Conservation (phyloP, 2,888 invertebrate genomes). For the Pterostichus niger region DNA sequence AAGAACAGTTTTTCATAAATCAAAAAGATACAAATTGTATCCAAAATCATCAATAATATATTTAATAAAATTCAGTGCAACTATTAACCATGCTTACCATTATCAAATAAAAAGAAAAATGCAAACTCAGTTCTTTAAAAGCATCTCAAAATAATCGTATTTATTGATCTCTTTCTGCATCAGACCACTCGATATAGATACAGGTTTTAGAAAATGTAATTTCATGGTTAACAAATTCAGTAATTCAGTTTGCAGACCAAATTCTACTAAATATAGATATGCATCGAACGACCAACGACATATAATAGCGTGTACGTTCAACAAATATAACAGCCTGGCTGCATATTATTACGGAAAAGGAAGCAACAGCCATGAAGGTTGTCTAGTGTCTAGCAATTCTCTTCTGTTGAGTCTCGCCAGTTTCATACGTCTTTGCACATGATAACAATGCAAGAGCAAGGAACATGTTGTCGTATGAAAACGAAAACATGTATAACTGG, state of each 20-base stretch:
- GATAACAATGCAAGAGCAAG: too few relatives aligned
- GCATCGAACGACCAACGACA: background rate
- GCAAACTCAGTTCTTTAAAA: background rate
- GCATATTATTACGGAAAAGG: background rate
- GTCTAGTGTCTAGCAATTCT: too few relatives aligned
- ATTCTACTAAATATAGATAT: constrained; percentile 12
- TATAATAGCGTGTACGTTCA: background rate
- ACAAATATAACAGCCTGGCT: background rate
- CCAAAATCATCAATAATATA: too few relatives aligned
- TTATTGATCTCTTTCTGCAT: background rate
- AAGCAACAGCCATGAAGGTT: too few relatives aligned
- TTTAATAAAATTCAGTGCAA: too few relatives aligned
- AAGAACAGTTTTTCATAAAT: too few relatives aligned
- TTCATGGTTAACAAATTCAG: constrained; percentile 14
- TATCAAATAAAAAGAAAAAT: background rate
- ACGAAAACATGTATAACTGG: too few relatives aligned
- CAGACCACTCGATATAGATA: background rate
- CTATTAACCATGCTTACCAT: background rate
- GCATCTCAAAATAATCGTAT: background rate
- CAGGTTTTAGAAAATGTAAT: constrained; percentile 2
- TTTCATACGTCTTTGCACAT: too few relatives aligned
- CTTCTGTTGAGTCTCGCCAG: too few relatives aligned
- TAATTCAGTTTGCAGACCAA: constrained; percentile 4
- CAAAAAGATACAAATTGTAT: too few relatives aligned
- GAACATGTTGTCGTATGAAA: too few relatives aligned